phyloP scores from a whole-genome alignment of 2,797 vertebrate species.

The Sciaenops ocellatus region DNA sequence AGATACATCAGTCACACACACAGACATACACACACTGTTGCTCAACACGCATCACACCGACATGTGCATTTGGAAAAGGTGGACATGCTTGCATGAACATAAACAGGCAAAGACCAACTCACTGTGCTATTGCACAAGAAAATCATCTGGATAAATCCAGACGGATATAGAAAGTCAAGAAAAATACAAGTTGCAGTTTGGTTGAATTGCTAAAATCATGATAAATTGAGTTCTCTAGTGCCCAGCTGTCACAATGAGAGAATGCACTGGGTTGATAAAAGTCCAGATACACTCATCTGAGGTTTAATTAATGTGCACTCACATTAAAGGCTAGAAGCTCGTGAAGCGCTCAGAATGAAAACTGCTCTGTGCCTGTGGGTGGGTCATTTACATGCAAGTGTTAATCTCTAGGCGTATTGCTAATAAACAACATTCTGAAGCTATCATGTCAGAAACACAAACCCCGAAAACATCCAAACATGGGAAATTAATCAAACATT shows the following conservation, averaged over 20 bases:
- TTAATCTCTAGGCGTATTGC: slow-evolving; percentile 22
- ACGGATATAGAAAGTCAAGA: slow-evolving; percentile 17
- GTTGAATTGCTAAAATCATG: slow-evolving; percentile 35
- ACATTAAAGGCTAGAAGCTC: slow-evolving; percentile 43
- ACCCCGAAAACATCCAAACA: slow-evolving; percentile 5
- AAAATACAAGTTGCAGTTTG: slow-evolving; percentile 10
- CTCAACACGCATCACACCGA: slow-evolving; percentile 38
- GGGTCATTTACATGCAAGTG: slow-evolving; percentile 26
- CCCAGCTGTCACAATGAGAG: slow-evolving; percentile 35
- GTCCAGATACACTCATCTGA: slow-evolving; percentile 46
- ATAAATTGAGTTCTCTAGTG: slow-evolving; percentile 33
- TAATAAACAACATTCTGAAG: slow-evolving; percentile 24
- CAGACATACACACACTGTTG: slow-evolving; percentile 25
- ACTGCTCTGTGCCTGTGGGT: slow-evolving; percentile 4
- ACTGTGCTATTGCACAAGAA: slow-evolving; percentile 14
- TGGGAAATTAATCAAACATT: slow-evolving; percentile 20
- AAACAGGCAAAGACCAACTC: slow-evolving; percentile 26
- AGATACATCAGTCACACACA: slow-evolving; percentile 74
- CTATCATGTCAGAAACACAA: slow-evolving; percentile 26
- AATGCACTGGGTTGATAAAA: slow-evolving; percentile 40
- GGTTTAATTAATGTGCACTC: slow-evolving; percentile 50
- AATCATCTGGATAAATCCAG: slow-evolving; percentile 37
- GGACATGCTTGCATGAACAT: slow-evolving; percentile 43
- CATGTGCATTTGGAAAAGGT: slow-evolving; percentile 47
- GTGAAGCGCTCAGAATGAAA: slow-evolving; percentile 29